phyloP scores from a whole-genome alignment of 2,113 vertebrate species.

The Tragelaphus scriptus region DNA sequence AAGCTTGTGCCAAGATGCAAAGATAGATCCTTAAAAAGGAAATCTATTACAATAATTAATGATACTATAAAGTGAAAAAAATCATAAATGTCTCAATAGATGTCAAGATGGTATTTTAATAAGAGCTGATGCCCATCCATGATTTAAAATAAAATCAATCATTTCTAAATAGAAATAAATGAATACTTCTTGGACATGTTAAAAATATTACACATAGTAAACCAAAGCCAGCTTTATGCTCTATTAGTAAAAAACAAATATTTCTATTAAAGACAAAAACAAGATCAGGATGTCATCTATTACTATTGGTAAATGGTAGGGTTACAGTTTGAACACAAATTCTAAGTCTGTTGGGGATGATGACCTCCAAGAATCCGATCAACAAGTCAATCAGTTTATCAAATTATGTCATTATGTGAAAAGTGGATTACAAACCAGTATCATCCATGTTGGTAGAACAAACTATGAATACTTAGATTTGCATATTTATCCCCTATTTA shows the following conservation, averaged over 20 bases:
- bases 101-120: not conserved
- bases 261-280: not conserved
- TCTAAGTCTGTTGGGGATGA: not conserved
- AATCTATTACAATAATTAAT: not conserved
- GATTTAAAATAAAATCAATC: slow-evolving; percentile 9
- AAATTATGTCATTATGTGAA: not conserved
- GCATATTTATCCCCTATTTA: not conserved
- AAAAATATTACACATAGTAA: not conserved
- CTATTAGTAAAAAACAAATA: not conserved
- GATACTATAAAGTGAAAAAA: not conserved
- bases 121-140: not conserved
- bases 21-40: not conserved
- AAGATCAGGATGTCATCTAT: not conserved
- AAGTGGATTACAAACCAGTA: not conserved
- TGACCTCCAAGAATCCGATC: not conserved
- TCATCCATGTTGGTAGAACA: not conserved
- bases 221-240: not conserved
- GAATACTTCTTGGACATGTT: not conserved
- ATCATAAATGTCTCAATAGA: not conserved
- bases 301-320: not conserved
- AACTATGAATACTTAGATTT: not conserved
- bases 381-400: not conserved
- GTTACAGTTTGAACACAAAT: not conserved
- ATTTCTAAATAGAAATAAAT: not conserved
- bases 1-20: not conserved